Evolutionary conservation across 2,797 vertebrate genomes (phyloP).

Genomic region (Lepidocolaptes lacrymiger): DNA sequence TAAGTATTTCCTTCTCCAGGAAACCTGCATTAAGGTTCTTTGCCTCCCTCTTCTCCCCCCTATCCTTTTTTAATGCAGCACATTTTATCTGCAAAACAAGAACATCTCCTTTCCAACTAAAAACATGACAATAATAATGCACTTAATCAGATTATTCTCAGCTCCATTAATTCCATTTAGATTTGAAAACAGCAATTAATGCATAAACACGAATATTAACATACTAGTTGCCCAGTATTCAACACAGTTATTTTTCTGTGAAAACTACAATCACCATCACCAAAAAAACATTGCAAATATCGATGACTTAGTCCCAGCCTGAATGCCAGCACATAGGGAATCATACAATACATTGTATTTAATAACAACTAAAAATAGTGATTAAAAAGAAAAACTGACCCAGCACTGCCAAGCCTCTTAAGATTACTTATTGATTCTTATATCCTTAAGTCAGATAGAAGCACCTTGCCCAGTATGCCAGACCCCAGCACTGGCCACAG

Average conservation of each 20-base stretch:
- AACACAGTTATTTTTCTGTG: not conserved
- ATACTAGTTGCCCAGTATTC: not conserved
- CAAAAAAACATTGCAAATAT: not conserved
- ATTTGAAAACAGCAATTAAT: constrained; percentile 53
- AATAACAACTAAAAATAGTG: not conserved
- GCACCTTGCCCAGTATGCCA: not conserved
- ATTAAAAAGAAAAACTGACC: not conserved
- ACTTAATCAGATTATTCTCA: constrained; percentile 60
- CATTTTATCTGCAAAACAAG: constrained; percentile 1
- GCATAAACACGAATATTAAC: constrained; percentile 27
- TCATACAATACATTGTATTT: not conserved
- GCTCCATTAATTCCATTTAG: constrained; percentile 45
- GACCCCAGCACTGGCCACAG: not conserved
- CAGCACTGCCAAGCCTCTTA: not conserved
- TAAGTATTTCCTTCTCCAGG: constrained; percentile 4
- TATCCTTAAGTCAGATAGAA: not conserved
- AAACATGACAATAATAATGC: constrained; percentile 37
- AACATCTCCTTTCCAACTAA: constrained; percentile 14
- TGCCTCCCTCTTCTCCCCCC: not conserved
- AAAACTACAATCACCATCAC: not conserved
- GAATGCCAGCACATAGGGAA: not conserved
- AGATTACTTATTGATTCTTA: not conserved
- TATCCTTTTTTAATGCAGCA: not conserved
- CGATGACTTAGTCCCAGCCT: not conserved
- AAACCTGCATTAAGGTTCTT: not conserved